Percentiles rank a stretch among this genome's conserved stretches.
These are phyloP conservation scores for Thaumetopoea pityocampa DNA, from an alignment of 1,140 invertebrate species.

Conservation along the genomic window DNA sequence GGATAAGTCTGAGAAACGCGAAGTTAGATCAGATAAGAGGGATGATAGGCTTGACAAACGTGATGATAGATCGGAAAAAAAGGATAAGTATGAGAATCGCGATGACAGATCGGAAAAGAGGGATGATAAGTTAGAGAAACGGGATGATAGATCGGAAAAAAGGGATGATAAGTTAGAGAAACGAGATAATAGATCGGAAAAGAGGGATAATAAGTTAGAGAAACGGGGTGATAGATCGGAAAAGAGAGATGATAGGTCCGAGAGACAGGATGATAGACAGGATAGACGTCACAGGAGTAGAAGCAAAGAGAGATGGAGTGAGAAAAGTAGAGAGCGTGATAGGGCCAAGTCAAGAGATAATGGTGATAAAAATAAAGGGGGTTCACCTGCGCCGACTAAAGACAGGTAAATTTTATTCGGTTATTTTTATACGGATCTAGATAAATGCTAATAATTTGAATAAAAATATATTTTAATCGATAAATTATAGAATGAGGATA, in stretches of 20 bases:
- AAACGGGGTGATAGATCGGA: neutral
- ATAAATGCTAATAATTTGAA: too few species aligned
- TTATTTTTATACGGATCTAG: too few species aligned
- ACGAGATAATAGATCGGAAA: too few species aligned
- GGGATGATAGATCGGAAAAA: too few species aligned
- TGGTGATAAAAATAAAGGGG: slow-evolving; percentile 19
- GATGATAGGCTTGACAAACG: neutral
- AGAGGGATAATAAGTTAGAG: slow-evolving; percentile 2
- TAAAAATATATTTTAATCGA: too few species aligned
- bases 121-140: slow-evolving; percentile 6
- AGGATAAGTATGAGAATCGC: neutral
- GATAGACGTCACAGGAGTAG: too few species aligned
- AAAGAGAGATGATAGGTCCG: slow-evolving; percentile 6
- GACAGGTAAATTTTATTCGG: slow-evolving; percentile 13
- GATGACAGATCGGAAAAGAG: too few species aligned
- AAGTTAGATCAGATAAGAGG: too few species aligned
- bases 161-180: slow-evolving; percentile 12
- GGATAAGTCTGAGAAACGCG: slow-evolving; percentile 12
- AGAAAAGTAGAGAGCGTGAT: slow-evolving; percentile 31
- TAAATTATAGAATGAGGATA: too few species aligned
- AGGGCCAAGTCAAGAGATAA: slow-evolving; percentile 20
- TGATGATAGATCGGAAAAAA: neutral
- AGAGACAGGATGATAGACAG: slow-evolving; percentile 12
- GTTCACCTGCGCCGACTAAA: slow-evolving; percentile 19
- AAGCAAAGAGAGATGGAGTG: slow-evolving; percentile 22